phyloP scores from a whole-genome alignment of 2,113 vertebrate genomes.

The Oryzias woworae region DNA sequence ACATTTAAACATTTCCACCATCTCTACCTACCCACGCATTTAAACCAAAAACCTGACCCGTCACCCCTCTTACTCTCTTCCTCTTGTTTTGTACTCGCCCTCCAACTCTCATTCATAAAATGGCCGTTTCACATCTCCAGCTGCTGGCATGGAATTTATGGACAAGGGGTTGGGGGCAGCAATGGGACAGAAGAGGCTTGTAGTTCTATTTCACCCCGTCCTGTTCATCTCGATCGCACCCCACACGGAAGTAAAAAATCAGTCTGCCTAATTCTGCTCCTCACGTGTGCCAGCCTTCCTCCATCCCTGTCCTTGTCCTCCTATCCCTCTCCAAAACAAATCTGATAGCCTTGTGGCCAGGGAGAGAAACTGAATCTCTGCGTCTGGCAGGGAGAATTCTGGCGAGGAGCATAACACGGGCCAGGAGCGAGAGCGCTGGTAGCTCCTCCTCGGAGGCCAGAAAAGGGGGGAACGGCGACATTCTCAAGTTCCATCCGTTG shows the following conservation, averaged over 20 bases:
- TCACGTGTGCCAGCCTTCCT: constrained; percentile 39
- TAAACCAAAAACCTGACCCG: constrained; percentile 63
- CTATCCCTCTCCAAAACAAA: constrained; percentile 66
- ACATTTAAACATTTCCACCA: constrained; percentile 1
- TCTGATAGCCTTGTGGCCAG: constrained; percentile 70
- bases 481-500: constrained; percentile 71
- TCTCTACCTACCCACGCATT: constrained; percentile 48
- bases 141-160: constrained; percentile 71
- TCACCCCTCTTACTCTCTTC: constrained; percentile 44
- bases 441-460: constrained; percentile 72
- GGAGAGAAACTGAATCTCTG: constrained; percentile 64
- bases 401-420: constrained; percentile 45
- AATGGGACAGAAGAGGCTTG: constrained; percentile 54
- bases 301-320: constrained; percentile 29
- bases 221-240: constrained; percentile 21
- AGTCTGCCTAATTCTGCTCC: constrained; percentile 34
- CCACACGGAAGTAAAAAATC: constrained; percentile 17
- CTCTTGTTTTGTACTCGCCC: constrained; percentile 37
- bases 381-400: constrained; percentile 47
- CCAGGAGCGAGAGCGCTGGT: constrained; percentile 53
- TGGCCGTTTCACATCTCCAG: constrained; percentile 71
- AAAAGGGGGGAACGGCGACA: constrained; percentile 60
- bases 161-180: constrained; percentile 63
- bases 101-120: constrained; percentile 74
- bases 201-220: constrained; percentile 36